phyloP scores from a whole-genome alignment of 1,140 invertebrate species.

The Drosophila navojoa region DNA sequence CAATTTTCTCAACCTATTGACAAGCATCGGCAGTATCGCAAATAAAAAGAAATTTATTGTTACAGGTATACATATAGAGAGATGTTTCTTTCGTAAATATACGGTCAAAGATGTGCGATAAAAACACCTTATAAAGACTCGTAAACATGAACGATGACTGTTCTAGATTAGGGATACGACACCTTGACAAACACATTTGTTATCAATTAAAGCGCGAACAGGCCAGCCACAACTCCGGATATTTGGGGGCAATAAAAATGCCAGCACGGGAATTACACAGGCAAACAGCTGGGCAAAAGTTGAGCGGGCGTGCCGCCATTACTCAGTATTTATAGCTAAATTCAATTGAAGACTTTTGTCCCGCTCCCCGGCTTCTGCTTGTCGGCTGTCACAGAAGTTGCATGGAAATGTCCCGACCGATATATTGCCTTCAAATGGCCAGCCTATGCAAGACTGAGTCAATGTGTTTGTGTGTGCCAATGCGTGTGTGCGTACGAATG shows the following conservation, averaged over 20 bases:
- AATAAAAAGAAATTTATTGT: slow-evolving; percentile 60
- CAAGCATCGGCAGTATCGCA: slow-evolving; percentile 29
- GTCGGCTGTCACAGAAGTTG: slow-evolving; percentile 39
- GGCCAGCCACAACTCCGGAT: slow-evolving; percentile 4
- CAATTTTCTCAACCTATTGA: slow-evolving; percentile 53
- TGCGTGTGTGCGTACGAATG: too few species aligned
- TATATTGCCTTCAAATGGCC: slow-evolving; percentile 33
- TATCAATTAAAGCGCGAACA: slow-evolving; percentile 48
- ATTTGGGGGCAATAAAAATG: slow-evolving; percentile 30
- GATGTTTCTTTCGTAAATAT: slow-evolving; percentile 3
- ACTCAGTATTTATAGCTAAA: slow-evolving; percentile 2
- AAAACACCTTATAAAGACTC: slow-evolving; percentile 30
- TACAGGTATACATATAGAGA: not conserved
- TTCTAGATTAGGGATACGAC: slow-evolving; percentile 37
- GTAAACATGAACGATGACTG: slow-evolving; percentile 42
- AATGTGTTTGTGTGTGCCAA: not conserved
- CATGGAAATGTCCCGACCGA: slow-evolving; percentile 35
- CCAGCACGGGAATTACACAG: slow-evolving; percentile 34
- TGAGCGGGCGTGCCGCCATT: slow-evolving; percentile 12
- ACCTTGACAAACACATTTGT: slow-evolving; percentile 34
- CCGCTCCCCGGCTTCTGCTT: not conserved
- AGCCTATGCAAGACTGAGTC: slow-evolving; percentile 6
- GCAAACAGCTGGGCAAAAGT: slow-evolving; percentile 44
- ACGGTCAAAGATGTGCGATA: slow-evolving; percentile 10
- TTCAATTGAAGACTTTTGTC: slow-evolving; percentile 32